Base-by-base conservation (phyloP, 2,113 vertebrate genomes). In the Smithornis capensis region DNA sequence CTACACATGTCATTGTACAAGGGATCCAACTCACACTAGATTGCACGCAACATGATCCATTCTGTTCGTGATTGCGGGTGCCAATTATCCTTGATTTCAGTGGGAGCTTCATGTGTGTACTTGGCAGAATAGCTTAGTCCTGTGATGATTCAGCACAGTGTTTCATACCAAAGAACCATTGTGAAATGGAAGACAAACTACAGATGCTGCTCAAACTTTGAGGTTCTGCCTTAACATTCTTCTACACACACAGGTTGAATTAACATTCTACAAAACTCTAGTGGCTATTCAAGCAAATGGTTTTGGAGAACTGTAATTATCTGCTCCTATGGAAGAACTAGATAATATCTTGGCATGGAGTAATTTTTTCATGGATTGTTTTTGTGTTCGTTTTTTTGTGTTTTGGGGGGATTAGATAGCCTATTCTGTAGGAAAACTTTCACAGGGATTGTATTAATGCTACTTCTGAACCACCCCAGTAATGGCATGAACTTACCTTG, bases 61-160 rank as follows among this genome's bases (percentile, higher is more conserved):
- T 96, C 86, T 93, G 85, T 94, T 95, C 71, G 81, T 89, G 53
- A 64, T 90, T 28, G 21, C 0, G 55, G 19, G 40, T 85, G 90
- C 94, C 95, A 93, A 22, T 92, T 96, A 73, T 92, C 59, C 74
- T 62, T 49, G 37, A 90, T 63, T 94, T 94, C 83, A 89, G 33
- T 37, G 38, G 83, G 83, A 92, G 90, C 53, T 91, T 91, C 92
- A 50, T 94, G 95, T 83, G 90, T 67, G 79, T 75, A 29, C 83
- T 96, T 96, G 85, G 95, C 90, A 93, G 83, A 92, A 67, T 8
- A 56, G 80, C 71, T 59, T 42, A 70, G 73, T 80, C 71, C 83
- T 92, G 83, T 81, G 88, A 67, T 35, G 5, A 42, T 81, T 77
- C 89, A 79, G 80, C 19, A 19, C 57, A 64, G 69, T 33, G 29